Evolutionary conservation across 2,797 vertebrate species (phyloP), one percentile per base, ranked within the genome.

Genomic region (Nasua narica): DNA sequence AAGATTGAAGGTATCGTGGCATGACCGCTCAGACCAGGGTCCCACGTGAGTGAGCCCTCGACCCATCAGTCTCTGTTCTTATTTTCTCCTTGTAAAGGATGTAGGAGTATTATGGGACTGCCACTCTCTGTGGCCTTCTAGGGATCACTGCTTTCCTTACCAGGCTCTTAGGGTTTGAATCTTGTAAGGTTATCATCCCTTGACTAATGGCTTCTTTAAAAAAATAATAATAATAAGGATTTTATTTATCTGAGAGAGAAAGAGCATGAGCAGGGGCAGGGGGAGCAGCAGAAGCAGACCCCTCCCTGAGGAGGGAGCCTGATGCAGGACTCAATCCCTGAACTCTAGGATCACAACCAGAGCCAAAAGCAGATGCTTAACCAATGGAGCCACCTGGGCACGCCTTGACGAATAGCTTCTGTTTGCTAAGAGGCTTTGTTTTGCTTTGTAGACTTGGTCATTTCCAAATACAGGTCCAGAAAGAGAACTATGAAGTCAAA

Each of bases 381-480:
- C 58, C 2, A 2, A 62, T 5, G 5, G 60, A 62, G 29, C 29
- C 60, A 29, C 25, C 1, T 2, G 1, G 25, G 25, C 1, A 11
- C 25, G 54, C 56, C 37, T 81, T 82, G 43, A 37, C 67, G 32
- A 46, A 83, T 70, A 60, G 13, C 21, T 72, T 91, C 23, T 83
- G 87, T 25, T 52, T 83, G 43, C 58, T 70, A 52, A 82, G 46
- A 56, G 60, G 35, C 32, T 40, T 62, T 91, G 35, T 91, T 77
- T 83, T 58, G 46, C 77, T 88, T 46, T 40, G 88, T 48, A 65
- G 35, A 25, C 40, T 74, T 58, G 65, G 76, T 92, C 67, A 18
- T 90, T 69, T 91, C 54, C 69, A 83, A 88, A 84, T n/a, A 87
- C 23, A 37, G n/a, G 3, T 70, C 86, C 50, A 13, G 62, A 74